These are phyloP conservation scores for Podarcis raffonei DNA, from an alignment of 2,113 vertebrate genomes.

Conservation along the genomic window DNA sequence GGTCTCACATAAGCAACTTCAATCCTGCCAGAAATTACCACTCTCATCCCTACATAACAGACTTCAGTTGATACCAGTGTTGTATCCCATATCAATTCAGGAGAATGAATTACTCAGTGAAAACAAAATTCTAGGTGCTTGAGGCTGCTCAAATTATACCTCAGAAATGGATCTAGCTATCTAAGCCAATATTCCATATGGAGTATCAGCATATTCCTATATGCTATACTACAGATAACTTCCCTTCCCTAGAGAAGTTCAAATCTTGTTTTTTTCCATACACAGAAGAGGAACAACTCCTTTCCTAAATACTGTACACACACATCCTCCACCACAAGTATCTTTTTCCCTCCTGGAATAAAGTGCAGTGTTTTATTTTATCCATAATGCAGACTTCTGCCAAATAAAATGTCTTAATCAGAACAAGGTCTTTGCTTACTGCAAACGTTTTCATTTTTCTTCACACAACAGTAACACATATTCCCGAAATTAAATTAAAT, in stretches of 20 bases:
- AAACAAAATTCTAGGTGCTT: slow-evolving; percentile 7
- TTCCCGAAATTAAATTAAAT: slow-evolving; percentile 17
- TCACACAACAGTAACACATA: slow-evolving; percentile 1
- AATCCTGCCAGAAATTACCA: not conserved
- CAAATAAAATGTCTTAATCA: slow-evolving; percentile 29
- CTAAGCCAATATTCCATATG: not conserved
- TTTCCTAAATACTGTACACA: too few relatives aligned
- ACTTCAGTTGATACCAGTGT: not conserved
- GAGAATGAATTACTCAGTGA: not conserved
- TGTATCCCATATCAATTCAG: not conserved
- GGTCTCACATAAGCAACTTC: slow-evolving; percentile 4
- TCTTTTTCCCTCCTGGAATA: accelerated
- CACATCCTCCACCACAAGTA: not conserved
- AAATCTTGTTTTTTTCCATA: not conserved
- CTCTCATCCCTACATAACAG: not conserved
- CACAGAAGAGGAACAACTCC: not conserved
- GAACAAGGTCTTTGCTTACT: slow-evolving; percentile 35
- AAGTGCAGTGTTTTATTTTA: slow-evolving; percentile 28
- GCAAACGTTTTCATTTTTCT: slow-evolving; percentile 33
- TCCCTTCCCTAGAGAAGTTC: not conserved
- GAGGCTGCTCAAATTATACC: not conserved
- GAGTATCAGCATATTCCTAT: not conserved
- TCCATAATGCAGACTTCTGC: not conserved
- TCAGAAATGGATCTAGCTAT: not conserved
- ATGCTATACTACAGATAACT: not conserved